Evolutionary conservation across 37 sponge, comb jelly and placozoan species (phyloP).

Genomic region (Beroe ovata): DNA sequence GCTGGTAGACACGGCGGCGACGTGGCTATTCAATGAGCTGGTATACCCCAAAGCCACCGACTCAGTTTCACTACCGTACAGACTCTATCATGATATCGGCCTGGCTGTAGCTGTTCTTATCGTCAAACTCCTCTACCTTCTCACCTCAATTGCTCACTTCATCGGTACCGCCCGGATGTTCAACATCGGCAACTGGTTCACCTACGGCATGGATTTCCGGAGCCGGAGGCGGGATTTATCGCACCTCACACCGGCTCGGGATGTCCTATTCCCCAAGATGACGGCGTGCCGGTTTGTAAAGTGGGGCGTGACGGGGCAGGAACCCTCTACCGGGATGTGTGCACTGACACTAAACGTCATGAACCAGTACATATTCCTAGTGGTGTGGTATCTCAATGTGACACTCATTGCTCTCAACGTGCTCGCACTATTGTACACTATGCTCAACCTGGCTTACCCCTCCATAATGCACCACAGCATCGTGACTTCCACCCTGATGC

Average conservation of each 20-base stretch:
- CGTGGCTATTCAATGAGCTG: constrained; percentile 5
- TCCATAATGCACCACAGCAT: constrained; percentile 10
- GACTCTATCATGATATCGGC: not conserved
- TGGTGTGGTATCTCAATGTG: constrained; percentile 56
- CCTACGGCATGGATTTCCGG: not conserved
- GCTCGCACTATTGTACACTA: not conserved
- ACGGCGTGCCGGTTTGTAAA: constrained; percentile 1
- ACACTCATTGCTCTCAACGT: constrained; percentile 5
- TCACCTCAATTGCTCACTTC: not conserved
- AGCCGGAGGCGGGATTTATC: not conserved
- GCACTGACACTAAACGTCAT: constrained; percentile 15
- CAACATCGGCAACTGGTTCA: constrained; percentile 29
- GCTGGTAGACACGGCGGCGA: not conserved
- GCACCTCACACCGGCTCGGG: constrained; percentile 5
- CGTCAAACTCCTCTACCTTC: constrained; percentile 3
- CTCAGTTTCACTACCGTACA: not conserved
- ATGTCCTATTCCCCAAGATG: constrained; percentile 41
- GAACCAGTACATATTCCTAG: constrained; percentile 38
- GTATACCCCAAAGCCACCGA: not conserved
- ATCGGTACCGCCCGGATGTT: constrained; percentile 39
- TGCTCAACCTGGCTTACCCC: constrained; percentile 5
- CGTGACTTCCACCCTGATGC: constrained; percentile 5
- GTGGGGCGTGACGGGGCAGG: constrained; percentile 9
- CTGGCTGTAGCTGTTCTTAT: not conserved
- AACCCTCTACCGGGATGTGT: constrained; percentile 3